Percentiles rank a stretch among this genome's conserved stretches.
Conservation (phyloP, 2,888 invertebrate genomes). For the Pristionchus fissidentatus region DNA sequence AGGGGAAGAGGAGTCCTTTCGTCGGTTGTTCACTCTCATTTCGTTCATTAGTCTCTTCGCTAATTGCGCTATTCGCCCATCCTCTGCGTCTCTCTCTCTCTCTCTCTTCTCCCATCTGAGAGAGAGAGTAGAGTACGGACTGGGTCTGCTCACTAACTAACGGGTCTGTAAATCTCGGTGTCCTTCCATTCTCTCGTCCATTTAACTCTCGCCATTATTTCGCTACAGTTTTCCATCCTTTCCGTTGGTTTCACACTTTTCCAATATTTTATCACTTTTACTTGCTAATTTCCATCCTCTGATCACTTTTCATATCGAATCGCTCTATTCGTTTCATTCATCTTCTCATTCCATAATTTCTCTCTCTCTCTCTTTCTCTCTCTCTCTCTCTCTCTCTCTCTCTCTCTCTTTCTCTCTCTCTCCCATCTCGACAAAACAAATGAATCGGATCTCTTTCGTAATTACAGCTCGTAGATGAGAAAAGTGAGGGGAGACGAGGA, state of each 20-base stretch:
- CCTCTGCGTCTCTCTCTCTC: background rate
- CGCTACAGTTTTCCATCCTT: background rate
- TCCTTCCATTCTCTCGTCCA: background rate
- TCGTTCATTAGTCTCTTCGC: constrained; percentile 38
- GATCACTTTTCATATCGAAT: background rate
- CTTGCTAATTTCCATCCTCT: background rate
- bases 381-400: background rate
- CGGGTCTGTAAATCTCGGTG: constrained; percentile 1
- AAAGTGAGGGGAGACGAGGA: background rate
- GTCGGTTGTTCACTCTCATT: constrained; percentile 11
- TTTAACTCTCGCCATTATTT: background rate
- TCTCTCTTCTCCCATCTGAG: background rate
- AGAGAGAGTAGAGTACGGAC: too few species aligned
- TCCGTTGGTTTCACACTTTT: background rate
- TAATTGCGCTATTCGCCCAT: constrained; percentile 43
- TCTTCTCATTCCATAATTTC: constrained; percentile 7
- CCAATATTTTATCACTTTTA: background rate
- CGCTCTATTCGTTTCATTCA: background rate
- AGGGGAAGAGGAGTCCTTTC: background rate
- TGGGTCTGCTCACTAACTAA: constrained; percentile 4
- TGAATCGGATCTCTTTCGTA: background rate
- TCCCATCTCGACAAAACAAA: background rate
- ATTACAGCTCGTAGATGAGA: background rate
- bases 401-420: background rate
- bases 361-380: background rate